These are phyloP conservation scores for Taenaris catops DNA, from an alignment of 2,888 invertebrate genomes.

Conservation along the genomic window DNA sequence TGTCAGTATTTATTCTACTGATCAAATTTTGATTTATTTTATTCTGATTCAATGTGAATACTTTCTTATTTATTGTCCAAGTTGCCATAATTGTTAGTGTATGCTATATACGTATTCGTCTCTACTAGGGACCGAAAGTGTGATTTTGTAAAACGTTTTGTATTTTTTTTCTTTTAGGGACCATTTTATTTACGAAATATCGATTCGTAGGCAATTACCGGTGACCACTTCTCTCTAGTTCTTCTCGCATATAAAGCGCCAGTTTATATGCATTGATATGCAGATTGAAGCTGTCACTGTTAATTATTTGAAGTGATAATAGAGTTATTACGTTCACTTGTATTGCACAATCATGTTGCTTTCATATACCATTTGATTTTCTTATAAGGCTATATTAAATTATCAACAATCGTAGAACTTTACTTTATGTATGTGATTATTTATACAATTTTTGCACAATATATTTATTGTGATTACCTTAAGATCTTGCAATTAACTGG, in stretches of 20 bases:
- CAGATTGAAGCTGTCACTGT: constrained; percentile 31
- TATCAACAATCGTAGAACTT: constrained; percentile 30
- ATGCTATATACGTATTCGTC: constrained; percentile 74
- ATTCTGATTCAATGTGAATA: constrained; percentile 63
- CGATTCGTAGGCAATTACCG: constrained; percentile 45
- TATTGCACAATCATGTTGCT: constrained; percentile 71
- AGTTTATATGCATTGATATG: constrained; percentile 42
- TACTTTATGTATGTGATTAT: constrained; percentile 64
- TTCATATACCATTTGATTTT: constrained; percentile 50
- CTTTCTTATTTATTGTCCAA: constrained; percentile 76
- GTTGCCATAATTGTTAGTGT: constrained; percentile 80
- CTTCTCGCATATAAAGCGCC: constrained; percentile 50
- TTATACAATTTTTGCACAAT: constrained; percentile 53
- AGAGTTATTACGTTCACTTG: constrained; percentile 56
- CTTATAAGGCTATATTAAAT: constrained; percentile 29
- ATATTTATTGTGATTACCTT: constrained; percentile 41
- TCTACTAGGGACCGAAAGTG: constrained; percentile 58
- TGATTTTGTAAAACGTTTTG: constrained; percentile 66
- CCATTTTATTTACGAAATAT: constrained; percentile 65
- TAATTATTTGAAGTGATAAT: constrained; percentile 66
- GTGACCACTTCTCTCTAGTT: constrained; percentile 34
- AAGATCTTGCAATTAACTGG: constrained; percentile 27
- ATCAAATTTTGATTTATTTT: constrained; percentile 25
- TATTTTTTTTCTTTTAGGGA: constrained; percentile 70
- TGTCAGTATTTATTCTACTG: constrained; percentile 41